Evolutionary conservation across 2,888 invertebrate species (phyloP).

Genomic region (Eledone cirrhosa): DNA sequence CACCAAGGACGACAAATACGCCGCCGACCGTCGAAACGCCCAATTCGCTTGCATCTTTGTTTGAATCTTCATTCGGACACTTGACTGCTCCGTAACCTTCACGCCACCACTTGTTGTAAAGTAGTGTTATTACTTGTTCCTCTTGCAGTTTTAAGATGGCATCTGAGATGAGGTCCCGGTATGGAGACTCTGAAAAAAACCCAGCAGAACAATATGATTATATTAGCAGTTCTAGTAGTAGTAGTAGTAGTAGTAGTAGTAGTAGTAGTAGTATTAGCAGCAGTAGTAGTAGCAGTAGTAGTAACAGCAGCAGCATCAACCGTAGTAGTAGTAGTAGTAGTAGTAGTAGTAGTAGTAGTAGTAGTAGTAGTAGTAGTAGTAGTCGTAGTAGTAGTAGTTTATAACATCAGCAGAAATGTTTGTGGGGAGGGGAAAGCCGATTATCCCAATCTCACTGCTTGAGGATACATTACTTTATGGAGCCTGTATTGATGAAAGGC

Average conservation of each 20-base stretch:
- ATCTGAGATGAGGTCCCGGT: conserved; percentile 95
- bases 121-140: conserved; percentile 82
- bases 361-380: too few species aligned
- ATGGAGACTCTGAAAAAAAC: conserved; percentile 78
- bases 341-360: too few species aligned
- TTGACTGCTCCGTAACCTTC: conserved; percentile 53
- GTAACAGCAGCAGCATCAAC: too few species aligned
- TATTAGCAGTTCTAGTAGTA: background rate
- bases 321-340: too few species aligned
- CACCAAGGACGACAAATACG: conserved; percentile 94
- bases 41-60: conserved; percentile 82
- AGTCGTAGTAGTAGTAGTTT: too few species aligned
- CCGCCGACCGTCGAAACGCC: conserved; percentile 91
- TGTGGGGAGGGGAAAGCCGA: too few species aligned
- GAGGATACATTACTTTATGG: too few species aligned
- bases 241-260: background rate
- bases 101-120: conserved; percentile 96
- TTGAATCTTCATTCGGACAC: conserved; percentile 75
- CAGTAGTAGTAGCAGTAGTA: background rate
- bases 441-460: too few species aligned
- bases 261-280: background rate
- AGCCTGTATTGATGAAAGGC: too few species aligned
- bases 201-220: background rate
- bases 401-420: too few species aligned
- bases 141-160: conserved; percentile 95